Conservation (phyloP, 2,113 vertebrate genomes). For the Cottus gobio region DNA sequence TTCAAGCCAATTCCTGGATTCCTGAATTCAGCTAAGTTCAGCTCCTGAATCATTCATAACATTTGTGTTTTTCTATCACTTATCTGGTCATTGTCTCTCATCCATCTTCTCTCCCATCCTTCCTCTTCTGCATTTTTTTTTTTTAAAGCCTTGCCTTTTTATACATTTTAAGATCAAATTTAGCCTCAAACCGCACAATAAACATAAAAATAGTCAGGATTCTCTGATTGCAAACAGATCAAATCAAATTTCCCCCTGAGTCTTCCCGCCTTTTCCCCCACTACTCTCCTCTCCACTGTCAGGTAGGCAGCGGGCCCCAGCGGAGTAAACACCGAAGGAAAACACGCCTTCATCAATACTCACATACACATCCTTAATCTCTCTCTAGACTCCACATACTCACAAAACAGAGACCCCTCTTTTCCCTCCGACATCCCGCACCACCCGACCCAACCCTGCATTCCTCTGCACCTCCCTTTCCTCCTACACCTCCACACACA, state of each 20-base stretch:
- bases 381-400: conserved; percentile 55
- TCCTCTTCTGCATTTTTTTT: neutral
- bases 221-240: neutral
- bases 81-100: neutral
- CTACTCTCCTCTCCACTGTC: conserved; percentile 41
- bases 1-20: conserved; percentile 30
- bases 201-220: neutral
- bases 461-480: conserved; percentile 62
- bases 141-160: neutral
- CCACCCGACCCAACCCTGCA: conserved; percentile 62
- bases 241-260: neutral
- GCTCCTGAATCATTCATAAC: neutral
- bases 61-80: conserved; percentile 13
- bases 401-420: conserved; percentile 74
- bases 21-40: conserved; percentile 37
- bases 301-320: conserved; percentile 49
- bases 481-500: conserved; percentile 13
- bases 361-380: conserved; percentile 66
- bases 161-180: neutral
- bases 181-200: neutral
- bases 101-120: neutral
- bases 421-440: conserved; percentile 58
- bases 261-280: conserved; percentile 24
- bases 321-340: conserved; percentile 67
- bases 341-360: conserved; percentile 72